These are phyloP conservation scores for Leptinotarsa defecta DNA, from an alignment of 1,140 invertebrate genomes.

Conservation along the genomic window DNA sequence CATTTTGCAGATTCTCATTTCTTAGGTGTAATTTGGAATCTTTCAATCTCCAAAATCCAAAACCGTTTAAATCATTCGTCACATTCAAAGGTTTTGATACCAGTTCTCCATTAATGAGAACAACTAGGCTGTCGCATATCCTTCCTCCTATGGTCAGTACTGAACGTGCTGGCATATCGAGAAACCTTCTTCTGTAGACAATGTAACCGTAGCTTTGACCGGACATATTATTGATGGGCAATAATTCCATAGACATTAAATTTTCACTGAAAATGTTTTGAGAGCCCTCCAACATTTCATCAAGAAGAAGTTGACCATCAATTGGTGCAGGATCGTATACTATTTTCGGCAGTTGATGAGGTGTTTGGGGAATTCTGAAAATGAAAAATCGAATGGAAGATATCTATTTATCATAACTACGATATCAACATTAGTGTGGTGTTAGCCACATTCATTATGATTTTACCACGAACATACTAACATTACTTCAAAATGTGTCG, in stretches of 20 bases:
- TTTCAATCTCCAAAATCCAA: slow-evolving; percentile 58
- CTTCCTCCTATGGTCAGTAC: slow-evolving; percentile 55
- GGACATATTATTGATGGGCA: slow-evolving; percentile 59
- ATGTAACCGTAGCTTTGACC: slow-evolving; percentile 67
- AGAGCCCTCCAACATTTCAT: slow-evolving; percentile 37
- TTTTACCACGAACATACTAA: too few relatives aligned
- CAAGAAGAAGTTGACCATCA: slow-evolving; percentile 45
- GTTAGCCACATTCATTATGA: too few relatives aligned
- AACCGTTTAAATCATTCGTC: slow-evolving; percentile 50
- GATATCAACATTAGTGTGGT: too few relatives aligned
- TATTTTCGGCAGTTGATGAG: slow-evolving; percentile 46
- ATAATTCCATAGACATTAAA: slow-evolving; percentile 61
- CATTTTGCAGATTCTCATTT: slow-evolving; percentile 19
- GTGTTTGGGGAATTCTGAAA: slow-evolving; percentile 37
- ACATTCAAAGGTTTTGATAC: slow-evolving; percentile 51
- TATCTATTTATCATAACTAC: not conserved
- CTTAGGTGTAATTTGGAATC: slow-evolving; percentile 43
- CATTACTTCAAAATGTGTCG: too few relatives aligned
- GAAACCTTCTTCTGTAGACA: slow-evolving; percentile 56
- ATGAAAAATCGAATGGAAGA: not conserved
- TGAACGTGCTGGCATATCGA: slow-evolving; percentile 43
- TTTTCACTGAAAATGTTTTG: slow-evolving; percentile 36
- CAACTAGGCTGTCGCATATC: slow-evolving; percentile 61
- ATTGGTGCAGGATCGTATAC: slow-evolving; percentile 47
- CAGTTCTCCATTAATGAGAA: slow-evolving; percentile 56